phyloP scores from a whole-genome alignment of 2,888 invertebrate species.

The Xanthostigma xanthostigma region DNA sequence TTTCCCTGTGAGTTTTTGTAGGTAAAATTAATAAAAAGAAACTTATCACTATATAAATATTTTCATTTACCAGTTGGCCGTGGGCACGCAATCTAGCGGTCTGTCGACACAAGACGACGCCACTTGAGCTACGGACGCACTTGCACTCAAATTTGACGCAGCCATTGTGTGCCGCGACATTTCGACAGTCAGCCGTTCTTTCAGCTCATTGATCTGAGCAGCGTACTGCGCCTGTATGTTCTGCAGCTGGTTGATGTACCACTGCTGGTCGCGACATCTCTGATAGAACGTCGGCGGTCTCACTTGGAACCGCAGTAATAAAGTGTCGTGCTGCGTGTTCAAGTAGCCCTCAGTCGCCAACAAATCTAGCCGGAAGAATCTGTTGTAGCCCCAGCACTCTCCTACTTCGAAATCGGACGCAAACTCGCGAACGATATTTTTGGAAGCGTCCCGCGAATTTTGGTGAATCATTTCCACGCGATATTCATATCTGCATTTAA shows the following conservation, averaged over 20 bases:
- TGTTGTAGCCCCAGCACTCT: constrained; percentile 93
- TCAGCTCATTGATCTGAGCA: constrained; percentile 69
- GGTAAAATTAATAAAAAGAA: too few relatives aligned
- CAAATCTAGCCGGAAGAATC: constrained; percentile 80
- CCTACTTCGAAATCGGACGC: constrained; percentile 93
- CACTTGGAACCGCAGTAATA: constrained; percentile 79
- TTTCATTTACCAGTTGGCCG: background rate
- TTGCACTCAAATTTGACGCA: constrained; percentile 20
- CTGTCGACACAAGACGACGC: background rate
- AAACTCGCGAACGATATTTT: constrained; percentile 86
- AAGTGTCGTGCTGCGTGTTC: constrained; percentile 66
- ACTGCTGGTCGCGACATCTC: constrained; percentile 83
- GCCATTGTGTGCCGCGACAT: constrained; percentile 50
- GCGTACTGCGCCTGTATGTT: constrained; percentile 66
- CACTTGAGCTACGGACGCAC: background rate
- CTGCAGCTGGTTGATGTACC: constrained; percentile 77
- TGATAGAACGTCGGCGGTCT: constrained; percentile 89
- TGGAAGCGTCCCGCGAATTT: constrained; percentile 62
- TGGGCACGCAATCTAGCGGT: background rate
- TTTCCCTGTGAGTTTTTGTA: too few relatives aligned
- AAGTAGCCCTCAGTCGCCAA: constrained; percentile 83
- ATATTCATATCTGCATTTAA: constrained; percentile 61
- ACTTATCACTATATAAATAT: background rate
- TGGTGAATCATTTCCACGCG: constrained; percentile 92
- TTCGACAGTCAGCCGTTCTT: constrained; percentile 59